Conservation (phyloP, 1,140 invertebrate species). For the Drosophila mayri region DNA sequence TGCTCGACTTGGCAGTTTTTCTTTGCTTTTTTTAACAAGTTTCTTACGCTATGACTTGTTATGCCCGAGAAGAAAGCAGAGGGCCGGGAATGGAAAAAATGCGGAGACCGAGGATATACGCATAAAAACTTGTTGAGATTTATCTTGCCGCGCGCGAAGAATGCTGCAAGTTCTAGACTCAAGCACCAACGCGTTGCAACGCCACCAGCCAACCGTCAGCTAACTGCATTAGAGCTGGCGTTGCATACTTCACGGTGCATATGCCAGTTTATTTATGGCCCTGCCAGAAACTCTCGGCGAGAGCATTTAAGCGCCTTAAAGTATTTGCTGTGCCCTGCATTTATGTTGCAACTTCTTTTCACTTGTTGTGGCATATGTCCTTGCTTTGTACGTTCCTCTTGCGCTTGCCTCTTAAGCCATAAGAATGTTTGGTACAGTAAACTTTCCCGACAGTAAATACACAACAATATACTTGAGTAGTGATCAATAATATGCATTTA, state of each 20-base stretch:
- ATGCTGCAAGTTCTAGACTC: constrained; percentile 46
- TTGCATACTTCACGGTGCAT: constrained; percentile 63
- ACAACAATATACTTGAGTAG: constrained; percentile 32
- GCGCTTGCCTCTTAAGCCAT: constrained; percentile 34
- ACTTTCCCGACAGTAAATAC: constrained; percentile 39
- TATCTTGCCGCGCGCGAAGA: constrained; percentile 77
- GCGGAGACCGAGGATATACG: constrained; percentile 44
- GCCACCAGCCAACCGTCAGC: constrained; percentile 30
- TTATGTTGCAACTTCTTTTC: constrained; percentile 57
- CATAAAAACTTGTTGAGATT: constrained; percentile 83
- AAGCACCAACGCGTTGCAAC: constrained; percentile 27
- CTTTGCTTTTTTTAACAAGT: constrained; percentile 39
- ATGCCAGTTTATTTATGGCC: constrained; percentile 78
- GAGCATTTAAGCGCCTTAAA: constrained; percentile 78
- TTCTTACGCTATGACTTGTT: constrained; percentile 55
- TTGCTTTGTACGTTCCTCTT: constrained; percentile 11
- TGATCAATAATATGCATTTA: constrained; percentile 21
- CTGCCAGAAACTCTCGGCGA: constrained; percentile 27
- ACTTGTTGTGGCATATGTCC: constrained; percentile 68
- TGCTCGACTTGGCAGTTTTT: constrained; percentile 61
- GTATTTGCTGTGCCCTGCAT: constrained; percentile 55
- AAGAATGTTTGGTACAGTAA: constrained; percentile 31
- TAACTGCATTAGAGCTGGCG: constrained; percentile 73
- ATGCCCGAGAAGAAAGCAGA: constrained; percentile 41
- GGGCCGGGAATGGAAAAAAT: constrained; percentile 10